Evolutionary conservation across 2,797 vertebrate species (phyloP).

Genomic region (Scleropages formosus): DNA sequence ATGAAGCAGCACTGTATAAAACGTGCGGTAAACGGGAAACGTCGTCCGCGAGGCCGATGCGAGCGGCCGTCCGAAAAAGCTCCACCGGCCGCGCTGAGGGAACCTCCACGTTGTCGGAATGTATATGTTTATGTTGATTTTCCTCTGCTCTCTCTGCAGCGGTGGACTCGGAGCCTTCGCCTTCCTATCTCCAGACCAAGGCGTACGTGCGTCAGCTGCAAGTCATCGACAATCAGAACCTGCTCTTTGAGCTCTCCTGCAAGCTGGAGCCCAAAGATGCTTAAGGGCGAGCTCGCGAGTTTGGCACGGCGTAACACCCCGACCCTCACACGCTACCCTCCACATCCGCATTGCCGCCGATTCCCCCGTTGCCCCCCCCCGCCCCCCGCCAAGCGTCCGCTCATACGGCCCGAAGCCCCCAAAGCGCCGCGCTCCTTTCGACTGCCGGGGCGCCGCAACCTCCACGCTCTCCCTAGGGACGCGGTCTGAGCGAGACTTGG

Average conservation of each 20-base stretch:
- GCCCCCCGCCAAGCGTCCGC: no score
- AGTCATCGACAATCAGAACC: constrained; percentile 97
- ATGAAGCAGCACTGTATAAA: no score
- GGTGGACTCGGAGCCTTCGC: constrained; percentile 82
- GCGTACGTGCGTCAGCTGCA: constrained; percentile 91
- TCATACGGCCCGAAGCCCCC: not conserved
- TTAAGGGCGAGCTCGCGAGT: constrained; percentile 46
- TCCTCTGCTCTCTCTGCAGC: constrained; percentile 54
- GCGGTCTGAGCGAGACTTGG: no score
- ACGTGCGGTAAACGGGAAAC: no score
- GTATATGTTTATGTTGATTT: no score
- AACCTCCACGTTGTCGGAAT: no score
- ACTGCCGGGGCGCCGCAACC: constrained; percentile 6
- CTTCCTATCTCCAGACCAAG: constrained; percentile 88
- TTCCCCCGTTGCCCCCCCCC: no score
- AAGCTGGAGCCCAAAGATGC: constrained; percentile 87
- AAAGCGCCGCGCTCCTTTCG: constrained; percentile 3
- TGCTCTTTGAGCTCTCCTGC: constrained; percentile 91
- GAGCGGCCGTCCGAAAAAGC: not conserved
- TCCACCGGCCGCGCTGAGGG: not conserved
- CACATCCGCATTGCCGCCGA: no score
- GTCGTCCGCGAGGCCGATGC: no score
- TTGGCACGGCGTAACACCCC: no score
- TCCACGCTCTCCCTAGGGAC: no score
- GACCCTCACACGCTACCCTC: not conserved